Evolutionary conservation across 2,113 vertebrate species (phyloP), one percentile per base, ranked within the genome.

Genomic region (Alouatta palliata): DNA sequence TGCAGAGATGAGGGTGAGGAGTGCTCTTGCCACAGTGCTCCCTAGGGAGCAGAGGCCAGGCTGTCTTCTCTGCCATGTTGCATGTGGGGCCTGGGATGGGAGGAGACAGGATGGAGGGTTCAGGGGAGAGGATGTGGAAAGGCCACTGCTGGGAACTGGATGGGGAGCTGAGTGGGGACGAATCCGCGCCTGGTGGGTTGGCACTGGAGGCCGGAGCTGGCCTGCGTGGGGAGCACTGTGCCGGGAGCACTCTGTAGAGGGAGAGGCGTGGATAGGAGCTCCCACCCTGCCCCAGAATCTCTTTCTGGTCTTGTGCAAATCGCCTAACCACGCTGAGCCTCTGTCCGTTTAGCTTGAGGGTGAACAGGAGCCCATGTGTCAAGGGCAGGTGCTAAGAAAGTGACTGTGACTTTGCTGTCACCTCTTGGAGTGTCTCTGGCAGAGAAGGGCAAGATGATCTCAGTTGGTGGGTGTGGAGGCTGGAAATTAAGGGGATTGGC

Each of bases 121-220:
- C 70, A 6, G 5, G 14, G 7, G 43, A 27, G 64, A 40, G 37
- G 66, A 35, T 23, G n/a, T 17, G 45, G 35, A 11, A 2, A 30
- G 61, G 30, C 23, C 0, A 0, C 13, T 0, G 6, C 8, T 84
- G 35, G 37, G 79, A 58, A 17, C 16, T 10, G 11, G 32, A 43
- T 0, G 32, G 35, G 19, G 73, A 47, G 73, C 27, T 30, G 43
- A 76, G 71, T 68, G n/a, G 8, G 17, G n/a, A 71, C 17, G 17
- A 14, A n/a, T 75, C 71, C 1, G 20, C 5, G 20, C 77, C 73
- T 80, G 32, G 32, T 40, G n/a, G 54, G 35, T 54, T 82, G n/a
- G 56, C 32, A 40, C 21, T 43, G 32, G 40, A 21, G 25, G 56
- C 52, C 3, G 71, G 54, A 4, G 20, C n/a, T 30, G 58, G 9